These are phyloP conservation scores for Embiotoca jacksoni DNA, from an alignment of 2,113 vertebrate genomes.

Conservation along the genomic window DNA sequence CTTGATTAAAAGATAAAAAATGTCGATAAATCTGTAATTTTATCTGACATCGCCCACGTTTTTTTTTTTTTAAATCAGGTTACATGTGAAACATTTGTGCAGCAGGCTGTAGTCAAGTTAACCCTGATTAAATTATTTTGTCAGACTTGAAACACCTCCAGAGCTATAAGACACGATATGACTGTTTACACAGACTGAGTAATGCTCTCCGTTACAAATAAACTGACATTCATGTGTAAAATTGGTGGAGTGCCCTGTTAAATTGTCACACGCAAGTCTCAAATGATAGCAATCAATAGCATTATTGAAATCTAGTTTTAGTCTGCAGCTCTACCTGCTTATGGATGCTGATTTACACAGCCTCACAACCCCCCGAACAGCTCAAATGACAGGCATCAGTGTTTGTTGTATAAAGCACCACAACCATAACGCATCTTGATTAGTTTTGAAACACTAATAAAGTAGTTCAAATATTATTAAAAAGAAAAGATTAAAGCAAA, in stretches of 20 bases:
- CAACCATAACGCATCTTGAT: not conserved
- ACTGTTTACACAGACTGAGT: not conserved
- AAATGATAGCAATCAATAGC: too few species aligned
- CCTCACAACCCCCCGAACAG: not conserved
- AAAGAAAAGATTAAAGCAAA: not conserved
- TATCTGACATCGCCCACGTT: too few species aligned
- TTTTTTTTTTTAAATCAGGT: too few species aligned
- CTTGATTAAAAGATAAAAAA: too few species aligned
- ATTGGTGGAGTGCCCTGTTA: not conserved
- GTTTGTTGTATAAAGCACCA: not conserved
- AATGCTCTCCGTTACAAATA: not conserved
- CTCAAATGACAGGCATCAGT: not conserved
- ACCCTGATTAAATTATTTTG: not conserved
- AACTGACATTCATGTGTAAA: constrained; percentile 5
- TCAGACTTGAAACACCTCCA: not conserved
- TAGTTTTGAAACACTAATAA: not conserved
- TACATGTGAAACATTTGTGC: too few species aligned
- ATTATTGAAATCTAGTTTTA: too few species aligned
- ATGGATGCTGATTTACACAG: not conserved
- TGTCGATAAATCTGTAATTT: too few species aligned
- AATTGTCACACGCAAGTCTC: too few species aligned
- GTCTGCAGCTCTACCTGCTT: not conserved
- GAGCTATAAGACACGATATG: not conserved
- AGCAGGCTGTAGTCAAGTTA: not conserved
- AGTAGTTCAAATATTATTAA: not conserved